These are phyloP conservation scores for Drosophila subobscura DNA, from an alignment of 1,140 invertebrate genomes.

Conservation along the genomic window DNA sequence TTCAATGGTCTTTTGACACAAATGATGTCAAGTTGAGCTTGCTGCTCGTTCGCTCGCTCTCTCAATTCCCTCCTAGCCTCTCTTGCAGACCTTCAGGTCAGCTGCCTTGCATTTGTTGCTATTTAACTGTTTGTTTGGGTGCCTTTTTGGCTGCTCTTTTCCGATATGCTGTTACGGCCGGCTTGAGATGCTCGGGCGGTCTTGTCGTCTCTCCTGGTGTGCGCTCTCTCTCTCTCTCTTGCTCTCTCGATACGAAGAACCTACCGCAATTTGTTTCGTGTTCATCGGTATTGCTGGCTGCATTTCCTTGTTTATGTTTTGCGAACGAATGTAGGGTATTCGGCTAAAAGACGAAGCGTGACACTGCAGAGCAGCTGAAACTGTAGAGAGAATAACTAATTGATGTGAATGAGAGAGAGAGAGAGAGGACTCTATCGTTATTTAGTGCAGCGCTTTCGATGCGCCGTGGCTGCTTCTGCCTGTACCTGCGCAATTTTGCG, in stretches of 20 bases:
- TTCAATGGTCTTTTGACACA: slow-evolving; percentile 83
- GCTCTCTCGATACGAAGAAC: slow-evolving; percentile 48
- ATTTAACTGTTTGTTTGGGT: slow-evolving; percentile 77
- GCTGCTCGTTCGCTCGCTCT: slow-evolving; percentile 27
- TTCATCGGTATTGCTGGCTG: slow-evolving; percentile 49
- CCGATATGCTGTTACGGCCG: slow-evolving; percentile 44
- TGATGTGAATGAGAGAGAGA: slow-evolving; percentile 3
- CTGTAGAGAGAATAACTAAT: neutral
- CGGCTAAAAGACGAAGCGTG: slow-evolving; percentile 47
- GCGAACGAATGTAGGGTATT: slow-evolving; percentile 73
- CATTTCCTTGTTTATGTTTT: slow-evolving; percentile 82
- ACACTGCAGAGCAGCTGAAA: slow-evolving; percentile 11
- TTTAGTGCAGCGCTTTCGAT: slow-evolving; percentile 29
- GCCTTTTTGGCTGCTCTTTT: slow-evolving; percentile 57
- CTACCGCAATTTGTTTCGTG: slow-evolving; percentile 75
- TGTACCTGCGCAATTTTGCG: slow-evolving; percentile 60
- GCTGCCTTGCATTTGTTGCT: slow-evolving; percentile 44
- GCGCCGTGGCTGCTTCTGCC: slow-evolving; percentile 12
- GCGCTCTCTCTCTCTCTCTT: slow-evolving; percentile 5
- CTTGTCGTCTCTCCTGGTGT: neutral
- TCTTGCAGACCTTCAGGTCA: slow-evolving; percentile 28
- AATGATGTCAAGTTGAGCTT: slow-evolving; percentile 83
- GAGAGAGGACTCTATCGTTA: slow-evolving; percentile 33
- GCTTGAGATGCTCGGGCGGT: slow-evolving; percentile 30
- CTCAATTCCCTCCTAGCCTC: slow-evolving; percentile 5